Percentiles rank a stretch among this genome's conserved stretches.
Conservation (phyloP, 2,888 invertebrate species). For the Ichneumoninae sp. region DNA sequence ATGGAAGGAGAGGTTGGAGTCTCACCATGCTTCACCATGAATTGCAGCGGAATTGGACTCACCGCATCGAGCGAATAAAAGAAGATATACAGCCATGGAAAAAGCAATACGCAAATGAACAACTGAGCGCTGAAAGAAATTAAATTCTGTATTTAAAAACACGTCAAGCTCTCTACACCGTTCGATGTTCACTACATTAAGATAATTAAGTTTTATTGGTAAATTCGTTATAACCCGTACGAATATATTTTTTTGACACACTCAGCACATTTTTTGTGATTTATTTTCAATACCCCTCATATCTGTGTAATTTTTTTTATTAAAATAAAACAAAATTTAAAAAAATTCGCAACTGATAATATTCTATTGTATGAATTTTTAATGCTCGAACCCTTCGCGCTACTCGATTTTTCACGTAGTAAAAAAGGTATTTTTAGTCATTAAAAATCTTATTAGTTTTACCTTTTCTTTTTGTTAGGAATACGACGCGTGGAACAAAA, state of each 20-base stretch:
- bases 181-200: neutral
- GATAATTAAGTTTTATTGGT: neutral
- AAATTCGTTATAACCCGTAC: neutral
- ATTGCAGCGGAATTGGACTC: slow-evolving; percentile 10
- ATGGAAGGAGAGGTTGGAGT: slow-evolving; percentile 15
- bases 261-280: neutral
- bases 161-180: neutral
- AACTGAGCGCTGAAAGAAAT: neutral
- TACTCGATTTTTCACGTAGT: neutral
- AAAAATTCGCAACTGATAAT: neutral
- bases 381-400: neutral
- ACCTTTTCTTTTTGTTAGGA: neutral
- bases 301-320: neutral
- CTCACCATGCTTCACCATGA: neutral
- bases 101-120: neutral
- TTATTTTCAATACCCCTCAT: neutral
- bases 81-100: neutral
- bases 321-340: neutral
- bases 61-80: slow-evolving; percentile 2
- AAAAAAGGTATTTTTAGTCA: neutral
- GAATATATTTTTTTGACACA: neutral
- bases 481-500: neutral
- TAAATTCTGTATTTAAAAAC: neutral
- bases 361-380: neutral
- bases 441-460: neutral